These are phyloP conservation scores for Pygoscelis adeliae DNA, from an alignment of 2,113 vertebrate species.

Conservation along the genomic window DNA sequence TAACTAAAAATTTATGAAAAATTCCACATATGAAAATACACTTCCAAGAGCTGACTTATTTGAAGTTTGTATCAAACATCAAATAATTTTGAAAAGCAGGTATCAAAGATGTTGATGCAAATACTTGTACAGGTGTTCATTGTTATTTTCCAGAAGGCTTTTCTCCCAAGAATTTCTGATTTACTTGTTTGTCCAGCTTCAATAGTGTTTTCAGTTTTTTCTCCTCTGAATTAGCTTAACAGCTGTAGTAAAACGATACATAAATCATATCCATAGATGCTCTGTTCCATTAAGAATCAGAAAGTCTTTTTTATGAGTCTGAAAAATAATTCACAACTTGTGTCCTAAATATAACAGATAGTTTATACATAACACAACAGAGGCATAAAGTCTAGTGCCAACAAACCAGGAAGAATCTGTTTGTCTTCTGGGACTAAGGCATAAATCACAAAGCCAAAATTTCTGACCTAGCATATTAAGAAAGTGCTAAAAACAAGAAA, in stretches of 20 bases:
- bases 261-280: not conserved
- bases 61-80: not conserved
- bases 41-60: not conserved
- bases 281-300: not conserved
- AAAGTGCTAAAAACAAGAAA: not conserved
- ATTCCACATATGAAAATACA: not conserved
- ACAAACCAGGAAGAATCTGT: not conserved
- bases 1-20: not conserved
- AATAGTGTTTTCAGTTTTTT: not conserved
- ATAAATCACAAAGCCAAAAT: not conserved
- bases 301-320: not conserved
- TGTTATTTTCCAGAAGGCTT: not conserved
- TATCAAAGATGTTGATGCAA: not conserved
- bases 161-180: not conserved
- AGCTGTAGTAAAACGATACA: not conserved
- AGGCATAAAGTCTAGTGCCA: not conserved
- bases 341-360: not conserved
- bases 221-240: not conserved
- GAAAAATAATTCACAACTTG: not conserved
- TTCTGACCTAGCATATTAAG: not conserved
- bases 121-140: not conserved
- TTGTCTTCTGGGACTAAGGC: not conserved
- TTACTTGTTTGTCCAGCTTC: not conserved
- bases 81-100: not conserved
- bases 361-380: not conserved